phyloP scores from a whole-genome alignment of 1,140 invertebrate species.

The Harpegnathos saltator region DNA sequence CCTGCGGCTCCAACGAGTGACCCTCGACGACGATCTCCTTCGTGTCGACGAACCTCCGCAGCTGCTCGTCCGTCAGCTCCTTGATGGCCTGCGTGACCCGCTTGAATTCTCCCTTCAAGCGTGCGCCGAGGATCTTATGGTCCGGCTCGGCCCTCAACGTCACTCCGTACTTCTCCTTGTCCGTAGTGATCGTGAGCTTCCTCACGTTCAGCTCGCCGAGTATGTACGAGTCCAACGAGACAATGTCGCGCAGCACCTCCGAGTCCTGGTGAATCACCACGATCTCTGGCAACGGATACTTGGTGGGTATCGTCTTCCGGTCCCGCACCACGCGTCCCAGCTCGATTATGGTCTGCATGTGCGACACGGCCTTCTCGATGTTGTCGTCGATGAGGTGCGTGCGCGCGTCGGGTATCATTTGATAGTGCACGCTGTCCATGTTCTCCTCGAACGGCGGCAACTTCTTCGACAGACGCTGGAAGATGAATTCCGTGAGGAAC shows the following conservation, averaged over 20 bases:
- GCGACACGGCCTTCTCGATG: slow-evolving; percentile 95
- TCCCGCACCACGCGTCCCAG: slow-evolving; percentile 97
- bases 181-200: slow-evolving; percentile 94
- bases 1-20: slow-evolving; percentile 92
- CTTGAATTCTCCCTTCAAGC: slow-evolving; percentile 96
- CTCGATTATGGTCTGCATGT: slow-evolving; percentile 98
- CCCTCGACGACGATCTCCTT: slow-evolving; percentile 91
- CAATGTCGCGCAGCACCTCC: slow-evolving; percentile 92
- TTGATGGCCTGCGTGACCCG: slow-evolving; percentile 93
- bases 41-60: slow-evolving; percentile 91
- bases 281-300: slow-evolving; percentile 98
- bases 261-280: slow-evolving; percentile 96
- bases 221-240: slow-evolving; percentile 94
- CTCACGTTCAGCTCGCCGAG: slow-evolving; percentile 97
- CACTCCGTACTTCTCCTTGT: slow-evolving; percentile 98
- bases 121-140: slow-evolving; percentile 94
- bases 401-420: slow-evolving; percentile 93
- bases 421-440: slow-evolving; percentile 93
- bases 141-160: slow-evolving; percentile 97
- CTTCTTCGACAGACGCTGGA: slow-evolving; percentile 92
- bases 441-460: slow-evolving; percentile 81
- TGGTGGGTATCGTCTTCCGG: slow-evolving; percentile 96
- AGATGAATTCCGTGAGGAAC: slow-evolving; percentile 98
- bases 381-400: slow-evolving; percentile 92
- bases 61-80: slow-evolving; percentile 91